Evolutionary conservation across 2,888 invertebrate species (phyloP).

Genomic region (Sminthurinus aureus): DNA sequence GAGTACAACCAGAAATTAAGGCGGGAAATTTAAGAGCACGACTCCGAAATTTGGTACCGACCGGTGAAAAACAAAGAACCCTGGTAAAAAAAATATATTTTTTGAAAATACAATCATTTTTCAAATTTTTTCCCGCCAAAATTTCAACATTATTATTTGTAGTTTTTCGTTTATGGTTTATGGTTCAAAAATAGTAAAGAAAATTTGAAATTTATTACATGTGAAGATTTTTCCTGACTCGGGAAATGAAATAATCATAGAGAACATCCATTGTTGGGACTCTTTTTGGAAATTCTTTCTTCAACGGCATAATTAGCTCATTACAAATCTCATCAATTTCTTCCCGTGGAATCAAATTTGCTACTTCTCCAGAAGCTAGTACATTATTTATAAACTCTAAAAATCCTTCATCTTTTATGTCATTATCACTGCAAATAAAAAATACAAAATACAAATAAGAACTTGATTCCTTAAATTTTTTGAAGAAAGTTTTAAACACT

Average conservation of each 20-base stretch:
- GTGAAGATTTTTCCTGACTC: conserved; percentile 82
- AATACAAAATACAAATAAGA: too few relatives aligned
- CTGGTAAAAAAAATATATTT: too few relatives aligned
- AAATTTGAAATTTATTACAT: too few relatives aligned
- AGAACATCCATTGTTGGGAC: conserved; percentile 83
- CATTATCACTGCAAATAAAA: conserved; percentile 91
- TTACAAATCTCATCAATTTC: conserved; percentile 86
- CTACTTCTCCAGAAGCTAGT: conserved; percentile 86
- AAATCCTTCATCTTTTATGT: conserved; percentile 89
- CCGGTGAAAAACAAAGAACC: conserved; percentile 82
- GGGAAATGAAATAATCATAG: conserved; percentile 83
- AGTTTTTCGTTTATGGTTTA: too few relatives aligned
- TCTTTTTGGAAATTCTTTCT: conserved; percentile 77
- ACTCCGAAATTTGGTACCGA: conserved; percentile 87
- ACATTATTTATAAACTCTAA: conserved; percentile 89
- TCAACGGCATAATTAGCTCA: conserved; percentile 81
- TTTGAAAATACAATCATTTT: too few relatives aligned
- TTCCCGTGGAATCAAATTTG: conserved; percentile 86
- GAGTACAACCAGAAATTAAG: conserved; percentile 87
- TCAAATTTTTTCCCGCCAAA: too few relatives aligned
- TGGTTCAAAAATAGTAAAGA: too few relatives aligned
- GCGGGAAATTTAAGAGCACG: conserved; percentile 89
- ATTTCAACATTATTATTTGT: too few relatives aligned
- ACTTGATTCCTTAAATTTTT: too few relatives aligned
- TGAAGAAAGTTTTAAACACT: too few relatives aligned